phyloP scores from a whole-genome alignment of 1,140 invertebrate species.

The Mamestra configurata region DNA sequence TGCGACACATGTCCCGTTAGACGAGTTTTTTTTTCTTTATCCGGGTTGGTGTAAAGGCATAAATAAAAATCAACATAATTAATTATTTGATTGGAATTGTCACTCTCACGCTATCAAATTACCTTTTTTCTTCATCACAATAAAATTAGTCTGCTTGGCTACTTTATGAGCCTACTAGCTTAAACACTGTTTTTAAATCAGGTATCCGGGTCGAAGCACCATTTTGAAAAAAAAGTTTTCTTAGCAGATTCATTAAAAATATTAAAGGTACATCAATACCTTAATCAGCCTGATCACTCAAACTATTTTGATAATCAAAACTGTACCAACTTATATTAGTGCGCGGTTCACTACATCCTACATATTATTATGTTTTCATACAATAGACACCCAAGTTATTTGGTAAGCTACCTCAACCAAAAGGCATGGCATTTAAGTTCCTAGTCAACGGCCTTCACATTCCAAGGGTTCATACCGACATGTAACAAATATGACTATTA shows the following conservation, averaged over 20 bases:
- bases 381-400: neutral
- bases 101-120: neutral
- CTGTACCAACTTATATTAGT: neutral
- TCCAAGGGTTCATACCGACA: neutral
- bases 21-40: neutral
- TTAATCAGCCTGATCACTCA: too few species aligned
- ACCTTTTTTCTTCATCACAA: neutral
- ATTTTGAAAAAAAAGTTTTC: too few species aligned
- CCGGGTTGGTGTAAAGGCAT: neutral
- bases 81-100: neutral
- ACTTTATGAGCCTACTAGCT: neutral
- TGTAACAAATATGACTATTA: slow-evolving; percentile 22
- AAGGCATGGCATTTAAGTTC: slow-evolving; percentile 20
- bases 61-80: neutral
- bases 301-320: neutral
- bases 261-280: too few species aligned
- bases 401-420: slow-evolving; percentile 11
- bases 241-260: too few species aligned
- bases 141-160: neutral
- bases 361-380: neutral
- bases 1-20: neutral
- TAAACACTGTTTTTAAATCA: neutral
- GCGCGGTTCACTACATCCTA: neutral
- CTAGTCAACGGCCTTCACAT: slow-evolving; percentile 15
- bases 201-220: too few species aligned